phyloP scores from a whole-genome alignment of 2,113 vertebrate genomes.

The Pseudolaguvia tuberculata region DNA sequence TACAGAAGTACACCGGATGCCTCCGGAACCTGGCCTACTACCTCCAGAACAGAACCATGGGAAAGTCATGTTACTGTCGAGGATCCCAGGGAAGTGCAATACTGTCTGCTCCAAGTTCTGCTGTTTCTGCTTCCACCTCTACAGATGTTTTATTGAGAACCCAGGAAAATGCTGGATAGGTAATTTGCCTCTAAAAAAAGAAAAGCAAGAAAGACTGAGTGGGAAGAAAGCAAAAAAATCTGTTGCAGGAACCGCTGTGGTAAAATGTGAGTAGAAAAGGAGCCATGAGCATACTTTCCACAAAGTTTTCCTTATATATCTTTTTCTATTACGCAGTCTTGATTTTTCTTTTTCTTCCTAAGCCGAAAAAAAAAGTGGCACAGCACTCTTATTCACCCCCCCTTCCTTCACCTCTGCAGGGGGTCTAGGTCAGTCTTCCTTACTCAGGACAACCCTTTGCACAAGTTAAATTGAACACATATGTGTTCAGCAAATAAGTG shows the following conservation, averaged over 20 bases:
- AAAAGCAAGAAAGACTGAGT: background rate
- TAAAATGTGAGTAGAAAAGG: constrained; percentile 34
- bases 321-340: constrained; percentile 5
- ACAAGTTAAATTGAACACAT: constrained; percentile 34
- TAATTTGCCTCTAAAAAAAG: constrained; percentile 42
- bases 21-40: background rate
- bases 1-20: constrained; percentile 1
- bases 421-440: constrained; percentile 28
- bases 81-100: constrained; percentile 46
- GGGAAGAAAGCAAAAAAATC: background rate
- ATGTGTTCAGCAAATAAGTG: constrained; percentile 17
- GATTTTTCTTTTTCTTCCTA: background rate
- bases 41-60: constrained; percentile 46
- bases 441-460: constrained; percentile 23
- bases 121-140: constrained; percentile 36
- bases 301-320: constrained; percentile 29
- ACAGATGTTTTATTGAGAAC: constrained; percentile 53
- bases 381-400: background rate
- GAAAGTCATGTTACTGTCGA: constrained; percentile 51
- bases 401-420: background rate
- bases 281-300: constrained; percentile 46
- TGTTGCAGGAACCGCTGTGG: constrained; percentile 32
- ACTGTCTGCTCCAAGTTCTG: constrained; percentile 41
- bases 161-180: constrained; percentile 46
- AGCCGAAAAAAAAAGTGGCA: constrained; percentile 16